Evolutionary conservation across 2,888 invertebrate genomes (phyloP).

Genomic region (Dioctria rufipes): DNA sequence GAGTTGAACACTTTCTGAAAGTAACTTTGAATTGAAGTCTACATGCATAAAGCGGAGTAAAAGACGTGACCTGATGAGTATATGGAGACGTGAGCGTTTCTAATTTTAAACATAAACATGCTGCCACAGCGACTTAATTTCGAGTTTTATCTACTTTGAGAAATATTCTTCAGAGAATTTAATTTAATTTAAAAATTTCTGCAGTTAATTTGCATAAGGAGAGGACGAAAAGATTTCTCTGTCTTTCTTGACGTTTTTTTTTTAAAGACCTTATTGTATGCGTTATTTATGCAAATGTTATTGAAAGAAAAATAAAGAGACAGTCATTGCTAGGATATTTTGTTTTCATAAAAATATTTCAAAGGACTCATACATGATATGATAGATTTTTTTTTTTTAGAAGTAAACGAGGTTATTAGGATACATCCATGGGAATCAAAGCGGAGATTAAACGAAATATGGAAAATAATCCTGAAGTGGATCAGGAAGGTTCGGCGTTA

Average conservation of each 20-base stretch:
- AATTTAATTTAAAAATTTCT: slow-evolving; percentile 30
- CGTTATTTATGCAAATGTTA: no score
- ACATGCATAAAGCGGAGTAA: neutral
- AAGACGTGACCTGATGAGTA: neutral
- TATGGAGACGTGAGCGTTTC: neutral
- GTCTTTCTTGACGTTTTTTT: neutral
- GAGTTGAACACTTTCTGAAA: neutral
- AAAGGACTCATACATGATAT: no score
- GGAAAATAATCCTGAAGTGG: no score
- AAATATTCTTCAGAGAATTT: slow-evolving; percentile 29
- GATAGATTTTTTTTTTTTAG: no score
- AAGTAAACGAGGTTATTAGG: no score
- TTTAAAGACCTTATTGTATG: no score
- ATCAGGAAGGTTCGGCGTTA: no score
- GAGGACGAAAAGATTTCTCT: neutral
- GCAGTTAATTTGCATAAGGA: slow-evolving; percentile 17
- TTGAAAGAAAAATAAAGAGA: no score
- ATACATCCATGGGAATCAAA: no score
- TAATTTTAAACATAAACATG: slow-evolving; percentile 6
- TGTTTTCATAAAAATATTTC: no score
- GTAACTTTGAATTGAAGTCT: neutral
- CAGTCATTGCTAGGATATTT: no score
- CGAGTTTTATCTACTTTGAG: slow-evolving; percentile 6
- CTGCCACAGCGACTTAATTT: slow-evolving; percentile 19
- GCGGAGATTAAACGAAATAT: no score